These are phyloP conservation scores for Geotrypetes seraphini DNA, from an alignment of 2,797 vertebrate species.

Conservation along the genomic window DNA sequence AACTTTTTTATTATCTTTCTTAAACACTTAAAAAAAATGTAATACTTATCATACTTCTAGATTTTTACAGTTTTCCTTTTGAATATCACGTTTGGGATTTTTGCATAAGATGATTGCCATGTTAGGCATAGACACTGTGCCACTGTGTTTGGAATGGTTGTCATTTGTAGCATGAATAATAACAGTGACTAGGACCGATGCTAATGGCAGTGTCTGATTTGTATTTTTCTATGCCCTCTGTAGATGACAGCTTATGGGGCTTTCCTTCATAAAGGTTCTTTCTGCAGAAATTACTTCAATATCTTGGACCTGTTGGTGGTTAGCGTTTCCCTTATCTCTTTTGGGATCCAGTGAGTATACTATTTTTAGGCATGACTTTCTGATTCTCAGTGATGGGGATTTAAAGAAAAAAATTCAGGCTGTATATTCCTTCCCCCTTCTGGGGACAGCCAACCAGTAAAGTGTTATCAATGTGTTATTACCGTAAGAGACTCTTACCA, in stretches of 20 bases:
- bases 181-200: not conserved
- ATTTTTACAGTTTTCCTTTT: constrained; percentile 18
- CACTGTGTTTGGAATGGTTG: no score
- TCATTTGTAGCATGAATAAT: not conserved
- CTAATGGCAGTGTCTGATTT: constrained; percentile 21
- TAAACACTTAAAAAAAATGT: not conserved
- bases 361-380: no score
- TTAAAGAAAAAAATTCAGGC: no score
- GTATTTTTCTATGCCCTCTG: constrained; percentile 22
- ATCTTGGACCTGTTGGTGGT: constrained; percentile 96
- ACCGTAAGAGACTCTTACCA: no score
- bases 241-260: constrained; percentile 98
- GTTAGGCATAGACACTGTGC: no score
- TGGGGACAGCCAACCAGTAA: no score
- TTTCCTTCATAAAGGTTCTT: constrained; percentile 95
- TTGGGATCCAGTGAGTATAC: constrained; percentile 92
- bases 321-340: constrained; percentile 97
- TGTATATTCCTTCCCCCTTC: no score
- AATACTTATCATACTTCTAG: constrained; percentile 7
- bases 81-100: constrained; percentile 12
- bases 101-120: constrained; percentile 7
- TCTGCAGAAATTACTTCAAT: constrained; percentile 98
- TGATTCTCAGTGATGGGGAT: no score
- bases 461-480: no score
- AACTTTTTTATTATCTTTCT: constrained; percentile 6